These are phyloP conservation scores for Sebastes variabilis DNA, from an alignment of 2,797 vertebrate species.

Conservation along the genomic window DNA sequence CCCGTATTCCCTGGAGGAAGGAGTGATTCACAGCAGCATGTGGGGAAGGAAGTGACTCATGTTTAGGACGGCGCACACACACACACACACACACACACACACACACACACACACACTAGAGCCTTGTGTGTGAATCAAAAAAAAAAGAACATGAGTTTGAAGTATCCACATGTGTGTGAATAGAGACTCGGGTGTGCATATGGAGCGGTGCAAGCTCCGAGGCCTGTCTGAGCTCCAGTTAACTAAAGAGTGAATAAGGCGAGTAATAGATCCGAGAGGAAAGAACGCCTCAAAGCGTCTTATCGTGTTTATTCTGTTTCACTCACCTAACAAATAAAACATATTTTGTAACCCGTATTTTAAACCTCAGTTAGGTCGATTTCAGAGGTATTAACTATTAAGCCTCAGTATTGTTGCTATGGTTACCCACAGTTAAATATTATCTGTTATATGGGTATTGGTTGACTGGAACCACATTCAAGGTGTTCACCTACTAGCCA, in stretches of 20 bases:
- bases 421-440: neutral
- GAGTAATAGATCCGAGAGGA: neutral
- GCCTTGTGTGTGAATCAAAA: slow-evolving; percentile 43
- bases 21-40: slow-evolving; percentile 98
- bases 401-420: neutral
- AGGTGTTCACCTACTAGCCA: neutral
- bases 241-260: slow-evolving; percentile 19
- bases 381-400: neutral
- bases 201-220: neutral
- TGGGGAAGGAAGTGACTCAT: slow-evolving; percentile 99
- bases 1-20: slow-evolving; percentile 86
- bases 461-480: no score
- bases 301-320: neutral
- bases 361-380: neutral
- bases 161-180: slow-evolving; percentile 38
- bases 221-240: neutral
- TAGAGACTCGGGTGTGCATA: neutral
- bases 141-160: slow-evolving; percentile 35
- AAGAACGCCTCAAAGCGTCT: neutral
- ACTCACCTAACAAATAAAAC: neutral
- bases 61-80: slow-evolving; percentile 84
- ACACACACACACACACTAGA: slow-evolving; percentile 34
- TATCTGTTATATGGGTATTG: no score
- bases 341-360: neutral
- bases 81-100: slow-evolving; percentile 69